These are phyloP conservation scores for Halcyon smyrnensis DNA, from an alignment of 2,797 vertebrate genomes.

Conservation along the genomic window DNA sequence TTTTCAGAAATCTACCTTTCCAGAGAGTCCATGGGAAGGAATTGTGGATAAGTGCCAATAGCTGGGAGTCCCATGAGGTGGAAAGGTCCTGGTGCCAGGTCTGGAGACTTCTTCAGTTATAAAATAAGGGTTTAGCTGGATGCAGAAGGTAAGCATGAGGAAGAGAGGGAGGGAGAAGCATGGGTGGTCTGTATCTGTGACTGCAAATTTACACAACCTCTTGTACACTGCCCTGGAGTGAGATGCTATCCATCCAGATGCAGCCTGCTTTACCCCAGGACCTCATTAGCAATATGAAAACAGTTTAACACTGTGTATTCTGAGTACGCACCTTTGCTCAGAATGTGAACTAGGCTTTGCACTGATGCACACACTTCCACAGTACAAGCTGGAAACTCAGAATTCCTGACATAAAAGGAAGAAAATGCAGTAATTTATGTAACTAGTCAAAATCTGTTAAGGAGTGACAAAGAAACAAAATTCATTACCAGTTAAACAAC, in stretches of 20 bases:
- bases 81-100: neutral
- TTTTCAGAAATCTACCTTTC: neutral
- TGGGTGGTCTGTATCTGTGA: neutral
- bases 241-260: neutral
- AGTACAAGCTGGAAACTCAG: neutral
- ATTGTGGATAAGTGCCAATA: neutral
- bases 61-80: fast-evolving
- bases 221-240: neutral
- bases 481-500: neutral
- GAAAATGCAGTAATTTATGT: neutral
- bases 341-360: neutral
- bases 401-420: neutral
- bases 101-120: neutral
- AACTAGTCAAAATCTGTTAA: neutral
- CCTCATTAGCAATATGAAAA: neutral
- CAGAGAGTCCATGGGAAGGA: neutral
- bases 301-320: neutral
- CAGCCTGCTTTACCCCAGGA: neutral
- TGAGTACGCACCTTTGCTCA: neutral
- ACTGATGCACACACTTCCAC: neutral
- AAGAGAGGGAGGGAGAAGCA: neutral
- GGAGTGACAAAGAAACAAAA: neutral
- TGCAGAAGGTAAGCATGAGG: neutral
- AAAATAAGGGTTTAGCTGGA: neutral
- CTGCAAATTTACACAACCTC: neutral